Evolutionary conservation across 2,797 vertebrate species (phyloP), one percentile per base, ranked within the genome.

Genomic region (Helarctos malayanus): DNA sequence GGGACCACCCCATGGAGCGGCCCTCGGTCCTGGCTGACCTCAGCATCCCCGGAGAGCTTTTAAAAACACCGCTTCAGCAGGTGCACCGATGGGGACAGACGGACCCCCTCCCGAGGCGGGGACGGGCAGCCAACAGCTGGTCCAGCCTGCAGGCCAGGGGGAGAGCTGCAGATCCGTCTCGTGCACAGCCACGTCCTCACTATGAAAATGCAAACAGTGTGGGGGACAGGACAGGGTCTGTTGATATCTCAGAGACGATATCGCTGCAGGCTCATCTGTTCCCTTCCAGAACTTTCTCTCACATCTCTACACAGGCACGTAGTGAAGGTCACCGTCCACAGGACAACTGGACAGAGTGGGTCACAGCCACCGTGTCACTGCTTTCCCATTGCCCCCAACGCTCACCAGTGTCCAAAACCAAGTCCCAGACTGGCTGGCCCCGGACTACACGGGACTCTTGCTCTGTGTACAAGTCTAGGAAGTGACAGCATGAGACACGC

Each of bases 141-240:
- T 12, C 41, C 25, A 1, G 7, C 0, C 1, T 54, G 16, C 0
- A 4, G 3, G 23, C 23, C 6, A 27, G 45, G 3, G 0, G 25
- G 56, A 29, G 47, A 16, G 41, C 73, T 49, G 3, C 35, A 5
- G 14, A 21, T 52, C 47, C 11, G 13, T 14, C 69, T 2, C 7
- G 1, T 0, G 15, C 19, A 1, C 1, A 7, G n/a, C 27, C 2
- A 0, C 4, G 2, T 29, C 47, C 47, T 78, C 9, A 2, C 4
- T 4, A 2, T 15, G 3, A 52, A 35, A 7, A 23, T 6, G 1
- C 35, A 41, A 15, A 9, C 35, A 3, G 8, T 0, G 1, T 9
- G 23, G 3, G 8, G 29, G 35, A 27, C 1, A 5, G 1, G 18
- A 38, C 32, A 3, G 4, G 3, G 21, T 52, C 12, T 15, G 2